Evolutionary conservation across 2,888 invertebrate species (phyloP).

Genomic region (Homarus gammarus): DNA sequence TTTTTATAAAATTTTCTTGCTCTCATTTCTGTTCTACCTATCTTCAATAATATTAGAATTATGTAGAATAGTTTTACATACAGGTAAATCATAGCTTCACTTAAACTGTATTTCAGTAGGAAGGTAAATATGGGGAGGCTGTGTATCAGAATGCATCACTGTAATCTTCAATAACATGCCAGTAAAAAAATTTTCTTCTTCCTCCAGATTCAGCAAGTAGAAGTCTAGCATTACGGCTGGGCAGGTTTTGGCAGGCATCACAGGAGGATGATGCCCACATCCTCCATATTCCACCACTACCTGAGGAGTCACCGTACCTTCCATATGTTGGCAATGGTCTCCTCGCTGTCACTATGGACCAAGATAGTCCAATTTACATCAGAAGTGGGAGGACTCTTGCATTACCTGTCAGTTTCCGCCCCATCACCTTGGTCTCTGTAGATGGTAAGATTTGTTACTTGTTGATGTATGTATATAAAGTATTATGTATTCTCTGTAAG

Average conservation of each 20-base stretch:
- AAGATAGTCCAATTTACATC: constrained; percentile 66
- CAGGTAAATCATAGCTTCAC: too few relatives aligned
- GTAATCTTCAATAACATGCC: too few relatives aligned
- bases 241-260: constrained; percentile 55
- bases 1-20: too few relatives aligned
- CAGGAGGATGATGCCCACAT: constrained; percentile 64
- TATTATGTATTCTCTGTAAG: neutral
- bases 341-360: constrained; percentile 61
- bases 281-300: constrained; percentile 43
- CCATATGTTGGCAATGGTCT: constrained; percentile 72
- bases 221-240: constrained; percentile 52
- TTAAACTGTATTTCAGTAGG: too few relatives aligned
- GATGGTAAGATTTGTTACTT: constrained; percentile 67
- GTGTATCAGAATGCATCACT: too few relatives aligned
- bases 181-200: too few relatives aligned
- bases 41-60: too few relatives aligned
- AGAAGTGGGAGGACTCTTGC: constrained; percentile 67
- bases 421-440: constrained; percentile 60
- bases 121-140: too few relatives aligned
- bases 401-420: constrained; percentile 63
- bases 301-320: constrained; percentile 50
- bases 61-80: too few relatives aligned
- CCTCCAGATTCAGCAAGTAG: constrained; percentile 55
- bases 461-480: neutral
- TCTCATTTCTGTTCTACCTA: too few relatives aligned